Percentiles rank a stretch among this genome's conserved stretches.
phyloP scores from a whole-genome alignment of 2,888 invertebrate genomes.

The Seira ritae region DNA sequence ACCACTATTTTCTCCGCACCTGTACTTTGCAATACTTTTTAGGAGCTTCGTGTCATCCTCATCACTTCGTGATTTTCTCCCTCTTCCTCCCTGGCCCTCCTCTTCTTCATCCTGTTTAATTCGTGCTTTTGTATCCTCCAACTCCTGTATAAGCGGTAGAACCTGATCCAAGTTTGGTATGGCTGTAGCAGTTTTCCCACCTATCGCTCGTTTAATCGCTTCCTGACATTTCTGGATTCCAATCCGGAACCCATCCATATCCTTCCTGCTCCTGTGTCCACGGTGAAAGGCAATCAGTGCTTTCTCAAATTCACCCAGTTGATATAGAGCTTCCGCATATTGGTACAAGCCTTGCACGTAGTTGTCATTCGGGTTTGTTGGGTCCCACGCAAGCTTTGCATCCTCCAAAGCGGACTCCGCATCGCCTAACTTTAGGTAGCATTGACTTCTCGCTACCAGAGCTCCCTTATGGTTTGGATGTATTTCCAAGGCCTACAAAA shows the following conservation, averaged over 20 bases:
- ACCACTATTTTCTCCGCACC: slow-evolving; percentile 40
- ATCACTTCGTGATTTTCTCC: neutral
- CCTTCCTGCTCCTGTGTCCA: slow-evolving; percentile 68
- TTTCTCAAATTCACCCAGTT: slow-evolving; percentile 72
- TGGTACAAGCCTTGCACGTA: slow-evolving; percentile 70
- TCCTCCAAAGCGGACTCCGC: slow-evolving; percentile 70
- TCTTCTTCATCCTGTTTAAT: slow-evolving; percentile 32
- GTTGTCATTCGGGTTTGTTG: slow-evolving; percentile 66
- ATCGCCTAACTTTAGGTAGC: slow-evolving; percentile 71
- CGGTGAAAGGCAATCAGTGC: slow-evolving; percentile 72
- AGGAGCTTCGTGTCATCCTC: slow-evolving; percentile 33
- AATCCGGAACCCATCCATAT: slow-evolving; percentile 71
- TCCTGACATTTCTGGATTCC: slow-evolving; percentile 72
- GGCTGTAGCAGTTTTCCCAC: slow-evolving; percentile 67
- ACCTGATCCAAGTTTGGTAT: slow-evolving; percentile 70
- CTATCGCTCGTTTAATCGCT: slow-evolving; percentile 71
- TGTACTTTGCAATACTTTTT: slow-evolving; percentile 40
- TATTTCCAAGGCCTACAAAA: slow-evolving; percentile 70
- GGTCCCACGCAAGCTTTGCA: slow-evolving; percentile 70
- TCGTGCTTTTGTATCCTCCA: slow-evolving; percentile 54
- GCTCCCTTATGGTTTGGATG: slow-evolving; percentile 72
- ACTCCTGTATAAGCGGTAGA: slow-evolving; percentile 69
- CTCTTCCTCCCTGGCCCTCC: neutral
- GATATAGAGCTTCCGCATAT: slow-evolving; percentile 72
- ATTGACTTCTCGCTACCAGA: slow-evolving; percentile 71